Evolutionary conservation across 2,797 vertebrate species (phyloP).

Genomic region (Buphagus erythrorhynchus): DNA sequence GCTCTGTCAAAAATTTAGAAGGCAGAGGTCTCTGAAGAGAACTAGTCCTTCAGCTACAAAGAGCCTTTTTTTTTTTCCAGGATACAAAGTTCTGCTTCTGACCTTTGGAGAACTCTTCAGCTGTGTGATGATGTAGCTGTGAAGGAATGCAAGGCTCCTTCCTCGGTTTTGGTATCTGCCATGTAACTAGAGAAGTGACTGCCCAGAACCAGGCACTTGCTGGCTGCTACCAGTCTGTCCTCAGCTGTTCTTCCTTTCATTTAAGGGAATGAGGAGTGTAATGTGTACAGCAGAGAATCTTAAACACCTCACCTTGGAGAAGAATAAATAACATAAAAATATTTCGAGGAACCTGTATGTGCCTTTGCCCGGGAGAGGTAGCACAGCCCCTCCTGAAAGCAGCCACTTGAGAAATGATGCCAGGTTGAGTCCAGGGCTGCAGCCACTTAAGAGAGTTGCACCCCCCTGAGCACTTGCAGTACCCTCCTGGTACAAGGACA

Average conservation of each 20-base stretch:
- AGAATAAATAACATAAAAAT: background rate
- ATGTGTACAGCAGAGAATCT: background rate
- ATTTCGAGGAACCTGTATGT: background rate
- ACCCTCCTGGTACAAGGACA: background rate
- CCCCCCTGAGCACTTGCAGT: background rate
- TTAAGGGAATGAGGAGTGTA: background rate
- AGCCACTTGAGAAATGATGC: background rate
- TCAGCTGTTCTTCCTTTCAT: slow-evolving; percentile 28
- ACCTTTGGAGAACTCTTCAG: slow-evolving; percentile 21
- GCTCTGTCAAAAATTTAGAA: background rate
- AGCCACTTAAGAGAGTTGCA: background rate
- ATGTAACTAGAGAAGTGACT: slow-evolving; percentile 38
- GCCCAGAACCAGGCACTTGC: background rate
- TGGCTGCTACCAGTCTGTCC: background rate
- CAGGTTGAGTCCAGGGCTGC: background rate
- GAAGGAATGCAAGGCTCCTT: slow-evolving; percentile 26
- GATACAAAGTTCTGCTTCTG: background rate
- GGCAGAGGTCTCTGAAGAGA: background rate
- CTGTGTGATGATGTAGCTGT: background rate
- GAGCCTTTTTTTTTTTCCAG: background rate
- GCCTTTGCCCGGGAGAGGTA: background rate
- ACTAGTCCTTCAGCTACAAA: background rate
- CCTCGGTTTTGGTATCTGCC: background rate
- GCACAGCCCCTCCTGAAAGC: background rate
- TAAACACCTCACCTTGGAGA: background rate